Evolutionary conservation across 2,888 invertebrate species (phyloP).

Genomic region (Eupithecia centaureata): DNA sequence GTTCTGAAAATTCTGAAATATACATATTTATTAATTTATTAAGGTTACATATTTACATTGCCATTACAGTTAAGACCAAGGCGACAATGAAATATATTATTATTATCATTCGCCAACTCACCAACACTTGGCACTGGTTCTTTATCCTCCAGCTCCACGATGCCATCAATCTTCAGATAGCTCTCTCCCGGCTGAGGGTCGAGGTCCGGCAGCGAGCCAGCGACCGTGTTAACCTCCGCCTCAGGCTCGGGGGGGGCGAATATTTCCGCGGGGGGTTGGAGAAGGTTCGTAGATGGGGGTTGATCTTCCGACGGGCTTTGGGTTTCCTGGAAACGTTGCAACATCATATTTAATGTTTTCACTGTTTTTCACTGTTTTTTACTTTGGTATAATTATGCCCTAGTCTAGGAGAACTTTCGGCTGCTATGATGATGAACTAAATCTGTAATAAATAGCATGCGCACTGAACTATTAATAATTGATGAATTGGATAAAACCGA

Average conservation of each 20-base stretch:
- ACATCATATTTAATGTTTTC: not conserved
- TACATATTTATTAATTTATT: too few species aligned
- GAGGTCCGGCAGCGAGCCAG: constrained; percentile 46
- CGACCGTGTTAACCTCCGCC: constrained; percentile 21
- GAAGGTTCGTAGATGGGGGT: not conserved
- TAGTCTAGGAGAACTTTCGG: too few species aligned
- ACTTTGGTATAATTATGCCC: too few species aligned
- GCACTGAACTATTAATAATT: too few species aligned
- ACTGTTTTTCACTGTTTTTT: not conserved
- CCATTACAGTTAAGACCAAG: too few species aligned
- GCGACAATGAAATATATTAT: too few species aligned
- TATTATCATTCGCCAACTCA: not conserved
- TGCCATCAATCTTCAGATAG: constrained; percentile 26
- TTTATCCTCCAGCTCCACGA: constrained; percentile 19
- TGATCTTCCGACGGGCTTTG: not conserved
- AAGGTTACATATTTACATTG: too few species aligned
- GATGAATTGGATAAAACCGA: too few species aligned
- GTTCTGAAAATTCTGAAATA: too few species aligned
- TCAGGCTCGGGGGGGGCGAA: constrained; percentile 16
- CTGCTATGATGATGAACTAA: too few species aligned
- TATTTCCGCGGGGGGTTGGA: constrained; percentile 21
- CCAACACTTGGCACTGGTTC: not conserved
- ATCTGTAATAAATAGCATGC: too few species aligned
- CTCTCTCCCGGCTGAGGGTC: constrained; percentile 41
- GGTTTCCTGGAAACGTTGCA: not conserved